Base-by-base conservation (phyloP, 1,140 invertebrate species). In the Manduca sexta region DNA sequence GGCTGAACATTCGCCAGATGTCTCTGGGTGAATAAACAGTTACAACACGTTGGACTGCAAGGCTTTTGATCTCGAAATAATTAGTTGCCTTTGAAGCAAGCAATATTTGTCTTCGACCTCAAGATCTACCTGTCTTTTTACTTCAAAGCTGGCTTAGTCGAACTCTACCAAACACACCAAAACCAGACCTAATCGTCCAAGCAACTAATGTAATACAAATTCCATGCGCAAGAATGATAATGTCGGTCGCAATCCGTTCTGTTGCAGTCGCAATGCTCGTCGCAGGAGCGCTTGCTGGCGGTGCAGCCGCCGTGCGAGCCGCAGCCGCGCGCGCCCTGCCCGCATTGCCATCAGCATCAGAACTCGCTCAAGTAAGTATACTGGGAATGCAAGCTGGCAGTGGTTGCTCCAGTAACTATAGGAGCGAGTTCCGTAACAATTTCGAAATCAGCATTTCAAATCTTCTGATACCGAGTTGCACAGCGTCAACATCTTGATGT, bases 231-330 rank as follows among this genome's bases (percentile, higher is more conserved):
- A 35, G n/a, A 35, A 35, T 35, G 41, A 30, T 12, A 30, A n/a
- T 31, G 14, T 12, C 8, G 8, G 6, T 8, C 33, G 0, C 35
- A 43, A 26, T 58, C 39, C 41, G n/a, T 40, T 58, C 29, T 73
- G 63, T 83, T 83, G 53, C 86, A 98, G 96, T 98, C 97, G 30
- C 97, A 98, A 86, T 98, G 96, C 84, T 98, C 97, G 59, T 98
- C 96, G 65, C 97, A 98, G 84, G 97, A 98, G 86, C 91, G 93
- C 37, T 87, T 98, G 29, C 94, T 98, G 54, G 81, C 75, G 30
- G 77, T 69, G 86, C 96, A 97, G 82, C 88, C 75, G 44, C 64
- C 61, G 47, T 78, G 69, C 70, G 73, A 74, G 67, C 66, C 69
- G 10, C 59, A 53, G 17, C 73, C 74, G 2, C 67, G 79, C 0